Evolutionary conservation across 2,888 invertebrate species (phyloP), one percentile per base, ranked within the genome.

Genomic region (Athrips mouffetella): DNA sequence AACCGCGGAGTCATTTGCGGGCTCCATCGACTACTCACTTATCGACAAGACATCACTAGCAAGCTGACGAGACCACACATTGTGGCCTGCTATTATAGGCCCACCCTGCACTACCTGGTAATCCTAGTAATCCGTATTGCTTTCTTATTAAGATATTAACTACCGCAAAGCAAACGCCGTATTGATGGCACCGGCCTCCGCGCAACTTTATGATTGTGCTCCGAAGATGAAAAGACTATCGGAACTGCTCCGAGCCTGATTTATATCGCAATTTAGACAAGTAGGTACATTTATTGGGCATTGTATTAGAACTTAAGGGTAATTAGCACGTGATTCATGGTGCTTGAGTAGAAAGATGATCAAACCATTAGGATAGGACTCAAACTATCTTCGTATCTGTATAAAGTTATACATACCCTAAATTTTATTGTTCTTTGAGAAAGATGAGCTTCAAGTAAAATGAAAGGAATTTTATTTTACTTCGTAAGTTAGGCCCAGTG

Each of bases 71-170:
- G 83, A 84, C 84, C 84, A 84, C 84, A 84, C 83, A 75, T 65
- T 62, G 55, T 59, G 67, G 48, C 51, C 62, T 48, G 56, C 72
- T 67, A 73, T 75, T 73, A 74, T 63, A 60, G 57, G 76, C 70
- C 79, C 80, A 79, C 81, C 79, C 71, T 58, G 59, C 65, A 50
- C 57, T 64, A 60, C 65, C 65, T 65, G 64, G 66, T 79, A 81
- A 80, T 78, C 77, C 75, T 65, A 62, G 66, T 79, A 81, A 80
- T 80, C 78, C 76, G 73, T 77, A 82, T 80, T 79, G 76, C 76
- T 74, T 83, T 82, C 80, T 78, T 85, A 87, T 85, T 86, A 85
- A 83, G 85, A 85, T 74, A 78, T 85, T 84, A 84, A 83, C 81
- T 80, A 77, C 78, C 60, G 68, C 77, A 76, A 80, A 81, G 68